Percentiles rank a stretch among this genome's conserved stretches.
Evolutionary conservation across 2,797 vertebrate genomes (phyloP).

Genomic region (Tragelaphus eurycerus): DNA sequence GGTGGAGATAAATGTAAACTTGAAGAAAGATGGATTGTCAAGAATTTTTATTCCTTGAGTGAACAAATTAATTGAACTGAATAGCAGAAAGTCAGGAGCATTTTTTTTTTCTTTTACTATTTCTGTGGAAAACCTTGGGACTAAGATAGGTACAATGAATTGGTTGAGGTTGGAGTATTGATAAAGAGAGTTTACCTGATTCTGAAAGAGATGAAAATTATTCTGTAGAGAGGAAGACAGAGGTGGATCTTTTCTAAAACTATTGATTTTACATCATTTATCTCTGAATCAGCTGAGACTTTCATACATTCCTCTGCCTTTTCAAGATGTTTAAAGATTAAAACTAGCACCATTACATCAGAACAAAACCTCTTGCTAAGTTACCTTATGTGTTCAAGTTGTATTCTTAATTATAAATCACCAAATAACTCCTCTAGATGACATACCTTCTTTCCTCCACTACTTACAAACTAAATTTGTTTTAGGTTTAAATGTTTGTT

Average conservation of each 20-base stretch:
- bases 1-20: neutral
- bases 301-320: neutral
- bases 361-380: neutral
- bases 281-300: slow-evolving; percentile 2
- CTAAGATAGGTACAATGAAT: neutral
- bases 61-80: neutral
- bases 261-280: neutral
- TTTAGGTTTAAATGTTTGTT: neutral
- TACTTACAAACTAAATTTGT: neutral
- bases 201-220: neutral
- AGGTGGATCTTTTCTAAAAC: neutral
- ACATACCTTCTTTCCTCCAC: neutral
- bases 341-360: slow-evolving; percentile 45
- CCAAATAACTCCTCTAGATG: neutral
- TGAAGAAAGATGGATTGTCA: neutral
- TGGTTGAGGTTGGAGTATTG: neutral
- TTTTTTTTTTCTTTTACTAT: neutral
- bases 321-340: slow-evolving; percentile 46
- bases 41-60: neutral
- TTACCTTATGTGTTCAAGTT: neutral
- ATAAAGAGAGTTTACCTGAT: neutral
- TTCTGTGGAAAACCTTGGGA: neutral
- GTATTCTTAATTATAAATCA: slow-evolving; percentile 40
- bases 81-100: neutral
- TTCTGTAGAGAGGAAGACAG: neutral